Conservation (phyloP, 2,113 vertebrate genomes). For the Phoenicopterus ruber region DNA sequence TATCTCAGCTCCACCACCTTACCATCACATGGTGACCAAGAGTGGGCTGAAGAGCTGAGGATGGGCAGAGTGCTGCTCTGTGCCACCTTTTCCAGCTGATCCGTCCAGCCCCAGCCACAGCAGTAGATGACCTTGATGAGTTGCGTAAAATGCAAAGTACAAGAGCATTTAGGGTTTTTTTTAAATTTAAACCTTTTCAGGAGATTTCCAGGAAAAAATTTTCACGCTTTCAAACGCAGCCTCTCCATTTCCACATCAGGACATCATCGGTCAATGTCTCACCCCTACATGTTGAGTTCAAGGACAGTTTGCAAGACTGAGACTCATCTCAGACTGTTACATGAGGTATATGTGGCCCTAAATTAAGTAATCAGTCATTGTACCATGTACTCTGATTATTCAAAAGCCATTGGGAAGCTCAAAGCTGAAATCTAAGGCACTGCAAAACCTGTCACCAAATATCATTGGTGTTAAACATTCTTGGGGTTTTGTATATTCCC, state of each 20-base stretch:
- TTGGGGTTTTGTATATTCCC: not conserved
- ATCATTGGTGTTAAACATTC: not conserved
- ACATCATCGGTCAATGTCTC: not conserved
- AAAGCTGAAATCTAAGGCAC: not conserved
- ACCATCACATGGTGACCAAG: not conserved
- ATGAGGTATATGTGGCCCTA: not conserved
- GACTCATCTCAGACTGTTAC: not conserved
- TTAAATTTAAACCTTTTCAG: not conserved
- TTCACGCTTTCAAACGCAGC: not conserved
- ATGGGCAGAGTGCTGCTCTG: not conserved
- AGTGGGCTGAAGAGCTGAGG: not conserved
- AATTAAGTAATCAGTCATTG: not conserved
- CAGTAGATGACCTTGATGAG: not conserved
- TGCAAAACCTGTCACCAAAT: not conserved
- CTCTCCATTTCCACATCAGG: not conserved
- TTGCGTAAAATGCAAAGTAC: not conserved
- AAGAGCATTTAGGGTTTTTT: not conserved
- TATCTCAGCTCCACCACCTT: not conserved
- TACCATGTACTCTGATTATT: not conserved
- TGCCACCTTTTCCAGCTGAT: not conserved
- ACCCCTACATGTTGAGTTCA: not conserved
- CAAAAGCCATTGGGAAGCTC: not conserved
- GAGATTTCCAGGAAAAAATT: not conserved
- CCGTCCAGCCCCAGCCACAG: not conserved
- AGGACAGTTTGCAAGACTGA: not conserved